Evolutionary conservation across 2,113 vertebrate genomes (phyloP).

Genomic region (Scopus umbretta): DNA sequence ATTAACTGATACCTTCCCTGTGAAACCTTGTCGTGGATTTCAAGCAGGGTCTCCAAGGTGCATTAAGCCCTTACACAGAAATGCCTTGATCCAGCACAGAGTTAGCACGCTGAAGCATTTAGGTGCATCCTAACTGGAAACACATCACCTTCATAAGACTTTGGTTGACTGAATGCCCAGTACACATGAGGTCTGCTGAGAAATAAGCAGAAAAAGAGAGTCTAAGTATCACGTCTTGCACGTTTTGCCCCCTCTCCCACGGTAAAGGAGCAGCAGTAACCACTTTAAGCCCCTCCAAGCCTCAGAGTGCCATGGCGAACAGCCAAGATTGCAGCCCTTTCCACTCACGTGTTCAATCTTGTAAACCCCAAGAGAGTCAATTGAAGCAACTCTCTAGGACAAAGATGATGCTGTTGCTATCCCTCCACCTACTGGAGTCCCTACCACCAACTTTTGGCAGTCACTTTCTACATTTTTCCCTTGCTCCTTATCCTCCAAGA

Average conservation of each 20-base stretch:
- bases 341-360: background rate
- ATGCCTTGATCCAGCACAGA: background rate
- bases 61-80: background rate
- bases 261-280: background rate
- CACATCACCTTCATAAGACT: background rate
- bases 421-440: background rate
- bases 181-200: background rate
- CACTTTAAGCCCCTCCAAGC: background rate
- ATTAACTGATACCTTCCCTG: background rate
- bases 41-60: background rate
- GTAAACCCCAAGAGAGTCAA: background rate
- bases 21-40: background rate
- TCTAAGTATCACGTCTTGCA: background rate
- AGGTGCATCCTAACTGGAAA: background rate
- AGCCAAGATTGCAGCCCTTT: fast-evolving
- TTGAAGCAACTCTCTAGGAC: background rate
- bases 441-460: background rate
- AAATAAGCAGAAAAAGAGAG: background rate
- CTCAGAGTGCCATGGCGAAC: background rate
- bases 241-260: background rate
- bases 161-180: background rate
- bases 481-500: background rate
- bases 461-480: background rate
- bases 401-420: background rate
- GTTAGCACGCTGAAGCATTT: background rate